Conservation (phyloP, 2,113 vertebrate genomes). For the Microtus oregoni region DNA sequence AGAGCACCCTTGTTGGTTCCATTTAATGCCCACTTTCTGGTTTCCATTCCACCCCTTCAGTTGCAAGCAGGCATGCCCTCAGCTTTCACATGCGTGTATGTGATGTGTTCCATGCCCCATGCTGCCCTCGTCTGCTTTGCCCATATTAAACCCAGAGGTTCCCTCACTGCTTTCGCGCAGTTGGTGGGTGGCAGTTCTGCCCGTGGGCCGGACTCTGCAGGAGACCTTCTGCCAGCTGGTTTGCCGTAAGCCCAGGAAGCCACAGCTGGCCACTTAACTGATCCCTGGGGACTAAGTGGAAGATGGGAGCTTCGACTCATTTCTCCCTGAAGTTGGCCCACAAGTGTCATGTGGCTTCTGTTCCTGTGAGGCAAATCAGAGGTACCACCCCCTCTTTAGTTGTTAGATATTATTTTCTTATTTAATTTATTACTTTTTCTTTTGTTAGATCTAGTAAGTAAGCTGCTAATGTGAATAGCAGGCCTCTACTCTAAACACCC, state of each 20-base stretch:
- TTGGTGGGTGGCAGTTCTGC: background rate
- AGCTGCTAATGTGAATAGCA: background rate
- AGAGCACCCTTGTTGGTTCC: background rate
- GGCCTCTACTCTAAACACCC: background rate
- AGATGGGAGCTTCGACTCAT: background rate
- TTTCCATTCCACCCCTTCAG: background rate
- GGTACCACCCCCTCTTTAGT: background rate
- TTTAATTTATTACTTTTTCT: background rate
- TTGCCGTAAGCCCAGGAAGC: background rate
- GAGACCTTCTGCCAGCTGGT: background rate
- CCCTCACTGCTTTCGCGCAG: rapidly evolving
- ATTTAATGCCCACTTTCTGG: background rate
- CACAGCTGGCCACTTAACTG: background rate
- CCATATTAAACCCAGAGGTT: background rate
- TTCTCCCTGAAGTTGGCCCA: background rate
- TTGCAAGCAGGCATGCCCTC: background rate
- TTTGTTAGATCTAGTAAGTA: background rate
- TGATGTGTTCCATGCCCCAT: background rate
- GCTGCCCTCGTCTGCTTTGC: background rate
- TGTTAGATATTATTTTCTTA: background rate
- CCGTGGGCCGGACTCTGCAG: background rate
- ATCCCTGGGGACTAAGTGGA: background rate
- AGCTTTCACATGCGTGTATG: background rate
- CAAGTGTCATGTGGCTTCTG: background rate
- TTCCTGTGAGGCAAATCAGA: background rate